Evolutionary conservation across 2,888 invertebrate genomes (phyloP).

Genomic region (Tenthredo amoena): DNA sequence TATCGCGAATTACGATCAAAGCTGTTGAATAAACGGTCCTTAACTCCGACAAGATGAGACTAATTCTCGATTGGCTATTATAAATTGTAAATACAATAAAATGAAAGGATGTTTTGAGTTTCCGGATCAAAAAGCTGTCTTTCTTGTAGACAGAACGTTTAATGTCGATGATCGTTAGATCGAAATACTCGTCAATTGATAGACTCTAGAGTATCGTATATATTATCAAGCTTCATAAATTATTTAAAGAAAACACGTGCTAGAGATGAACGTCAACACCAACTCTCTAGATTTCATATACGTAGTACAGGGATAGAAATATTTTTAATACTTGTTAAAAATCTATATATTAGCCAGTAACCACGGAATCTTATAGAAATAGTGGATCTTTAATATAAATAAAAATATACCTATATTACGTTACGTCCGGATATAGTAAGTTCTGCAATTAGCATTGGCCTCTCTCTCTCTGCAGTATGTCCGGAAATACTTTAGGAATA

Average conservation of each 20-base stretch:
- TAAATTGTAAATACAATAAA: background rate
- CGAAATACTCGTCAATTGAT: background rate
- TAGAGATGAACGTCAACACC: background rate
- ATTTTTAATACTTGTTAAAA: background rate
- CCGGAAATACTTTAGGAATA: conserved; percentile 11
- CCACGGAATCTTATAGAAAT: background rate
- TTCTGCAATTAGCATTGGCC: background rate
- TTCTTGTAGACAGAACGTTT: background rate
- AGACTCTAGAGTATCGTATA: background rate
- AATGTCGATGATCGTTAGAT: background rate
- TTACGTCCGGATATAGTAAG: background rate
- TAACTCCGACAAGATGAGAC: background rate
- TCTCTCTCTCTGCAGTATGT: background rate
- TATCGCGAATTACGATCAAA: background rate
- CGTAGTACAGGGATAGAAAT: background rate
- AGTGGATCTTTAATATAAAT: background rate
- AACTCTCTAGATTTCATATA: background rate
- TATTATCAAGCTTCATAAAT: background rate
- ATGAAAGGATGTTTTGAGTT: background rate
- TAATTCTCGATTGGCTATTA: background rate
- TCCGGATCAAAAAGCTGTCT: background rate
- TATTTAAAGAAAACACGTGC: background rate
- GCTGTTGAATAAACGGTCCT: background rate
- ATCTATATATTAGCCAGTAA: background rate
- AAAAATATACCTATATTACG: background rate